These are phyloP conservation scores for Philaethria dido DNA, from an alignment of 2,888 invertebrate species.

Conservation along the genomic window DNA sequence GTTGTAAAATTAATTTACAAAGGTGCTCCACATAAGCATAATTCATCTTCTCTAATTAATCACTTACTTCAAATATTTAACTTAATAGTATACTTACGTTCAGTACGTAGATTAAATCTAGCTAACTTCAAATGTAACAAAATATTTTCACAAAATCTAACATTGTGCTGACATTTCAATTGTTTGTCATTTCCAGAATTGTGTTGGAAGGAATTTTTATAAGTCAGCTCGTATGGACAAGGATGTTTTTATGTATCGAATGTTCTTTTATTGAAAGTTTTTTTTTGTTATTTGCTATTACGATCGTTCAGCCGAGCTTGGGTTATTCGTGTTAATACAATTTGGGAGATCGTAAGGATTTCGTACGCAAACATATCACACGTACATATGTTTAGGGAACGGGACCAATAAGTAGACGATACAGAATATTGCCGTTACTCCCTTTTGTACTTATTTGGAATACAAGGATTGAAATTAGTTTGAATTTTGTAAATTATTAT, in stretches of 20 bases:
- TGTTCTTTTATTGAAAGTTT: conserved; percentile 55
- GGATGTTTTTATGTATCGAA: conserved; percentile 53
- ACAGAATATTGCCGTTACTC: conserved; percentile 1
- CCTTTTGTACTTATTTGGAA: not conserved
- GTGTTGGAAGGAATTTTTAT: conserved; percentile 53
- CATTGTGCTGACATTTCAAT: conserved; percentile 60
- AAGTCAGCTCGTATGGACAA: conserved; percentile 45
- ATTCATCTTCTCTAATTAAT: too few species aligned
- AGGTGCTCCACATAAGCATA: too few species aligned
- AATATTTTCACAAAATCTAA: conserved; percentile 40
- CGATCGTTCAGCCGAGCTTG: conserved; percentile 34
- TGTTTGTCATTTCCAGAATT: conserved; percentile 57
- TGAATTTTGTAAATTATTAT: not conserved
- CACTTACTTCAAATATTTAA: too few species aligned
- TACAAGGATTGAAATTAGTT: not conserved
- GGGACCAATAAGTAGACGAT: conserved; percentile 23
- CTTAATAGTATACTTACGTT: too few species aligned
- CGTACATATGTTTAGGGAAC: conserved; percentile 31
- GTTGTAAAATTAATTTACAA: too few species aligned
- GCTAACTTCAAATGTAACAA: not conserved
- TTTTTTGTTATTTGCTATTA: conserved; percentile 44
- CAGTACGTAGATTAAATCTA: not conserved
- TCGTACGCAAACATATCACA: conserved; percentile 35
- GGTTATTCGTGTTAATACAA: conserved; percentile 40
- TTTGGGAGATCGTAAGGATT: conserved; percentile 43